These are phyloP conservation scores for Melieria omissa DNA, from an alignment of 2,888 invertebrate species.

Conservation along the genomic window DNA sequence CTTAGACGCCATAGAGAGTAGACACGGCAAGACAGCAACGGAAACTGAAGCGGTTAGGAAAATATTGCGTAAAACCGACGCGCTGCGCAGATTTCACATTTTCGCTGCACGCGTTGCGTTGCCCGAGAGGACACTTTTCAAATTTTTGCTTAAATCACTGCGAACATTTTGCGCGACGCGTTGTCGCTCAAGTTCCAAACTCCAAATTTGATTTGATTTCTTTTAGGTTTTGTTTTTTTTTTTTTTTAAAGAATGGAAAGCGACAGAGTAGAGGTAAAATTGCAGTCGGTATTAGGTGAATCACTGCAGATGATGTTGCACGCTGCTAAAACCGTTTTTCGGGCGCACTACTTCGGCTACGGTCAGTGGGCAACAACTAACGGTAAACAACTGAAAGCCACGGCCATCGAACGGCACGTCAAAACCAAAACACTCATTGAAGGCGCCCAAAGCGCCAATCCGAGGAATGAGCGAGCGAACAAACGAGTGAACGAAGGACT, in stretches of 20 bases:
- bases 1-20: too few relatives aligned
- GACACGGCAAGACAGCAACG: background rate
- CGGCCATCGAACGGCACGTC: constrained; percentile 21
- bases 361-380: constrained; percentile 51
- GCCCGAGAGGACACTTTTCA: too few relatives aligned
- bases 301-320: constrained; percentile 28
- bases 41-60: background rate
- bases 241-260: too few relatives aligned
- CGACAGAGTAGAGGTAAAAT: too few relatives aligned
- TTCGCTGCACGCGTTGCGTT: background rate
- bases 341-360: constrained; percentile 30
- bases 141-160: too few relatives aligned
- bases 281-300: too few relatives aligned
- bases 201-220: too few relatives aligned
- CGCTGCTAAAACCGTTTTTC: constrained; percentile 40
- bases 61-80: background rate
- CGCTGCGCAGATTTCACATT: background rate
- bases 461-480: constrained; percentile 13
- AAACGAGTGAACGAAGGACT: constrained; percentile 5
- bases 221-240: too few relatives aligned
- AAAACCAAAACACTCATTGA: constrained; percentile 26
- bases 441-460: background rate
- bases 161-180: too few relatives aligned
- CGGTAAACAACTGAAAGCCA: constrained; percentile 53
- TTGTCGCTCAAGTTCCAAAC: too few relatives aligned